Evolutionary conservation across 2,888 invertebrate genomes (phyloP).

Genomic region (Sceliomorpha sp.): DNA sequence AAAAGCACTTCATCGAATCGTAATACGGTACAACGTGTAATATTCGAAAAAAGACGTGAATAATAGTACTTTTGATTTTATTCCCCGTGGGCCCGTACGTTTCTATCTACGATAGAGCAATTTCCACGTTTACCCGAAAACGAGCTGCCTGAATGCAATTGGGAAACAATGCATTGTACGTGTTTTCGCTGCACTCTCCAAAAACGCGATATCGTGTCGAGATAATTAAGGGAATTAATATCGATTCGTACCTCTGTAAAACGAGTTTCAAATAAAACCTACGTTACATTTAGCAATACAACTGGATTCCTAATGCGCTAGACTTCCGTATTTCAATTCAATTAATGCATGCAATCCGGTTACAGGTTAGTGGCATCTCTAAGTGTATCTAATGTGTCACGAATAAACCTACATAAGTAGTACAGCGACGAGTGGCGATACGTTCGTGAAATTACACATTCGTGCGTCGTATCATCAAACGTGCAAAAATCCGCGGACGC

Average conservation of each 20-base stretch:
- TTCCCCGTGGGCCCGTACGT: not conserved
- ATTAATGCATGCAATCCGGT: conserved; percentile 13
- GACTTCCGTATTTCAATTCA: conserved; percentile 8
- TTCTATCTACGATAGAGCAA: conserved; percentile 4
- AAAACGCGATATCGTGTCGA: conserved; percentile 18
- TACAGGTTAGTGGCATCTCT: conserved; percentile 12
- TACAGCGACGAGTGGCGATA: too few species aligned
- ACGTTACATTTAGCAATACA: conserved; percentile 4
- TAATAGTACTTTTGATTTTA: not conserved
- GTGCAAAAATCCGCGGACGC: too few species aligned
- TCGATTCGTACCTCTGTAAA: conserved; percentile 15
- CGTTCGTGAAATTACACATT: too few species aligned
- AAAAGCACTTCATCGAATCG: too few species aligned
- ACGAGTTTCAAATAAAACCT: conserved; percentile 8
- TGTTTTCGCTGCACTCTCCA: conserved; percentile 17
- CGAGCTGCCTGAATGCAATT: conserved; percentile 17
- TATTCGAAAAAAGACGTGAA: too few species aligned
- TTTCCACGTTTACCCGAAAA: conserved; percentile 17
- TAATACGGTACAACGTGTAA: too few species aligned
- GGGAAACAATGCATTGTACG: conserved; percentile 22
- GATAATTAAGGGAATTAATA: conserved; percentile 23
- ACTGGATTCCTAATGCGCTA: conserved; percentile 6
- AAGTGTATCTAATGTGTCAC: conserved; percentile 1
- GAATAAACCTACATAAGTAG: too few species aligned
- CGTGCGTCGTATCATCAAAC: too few species aligned